Evolutionary conservation across 2,888 invertebrate genomes (phyloP).

Genomic region (Embidobia sp.): DNA sequence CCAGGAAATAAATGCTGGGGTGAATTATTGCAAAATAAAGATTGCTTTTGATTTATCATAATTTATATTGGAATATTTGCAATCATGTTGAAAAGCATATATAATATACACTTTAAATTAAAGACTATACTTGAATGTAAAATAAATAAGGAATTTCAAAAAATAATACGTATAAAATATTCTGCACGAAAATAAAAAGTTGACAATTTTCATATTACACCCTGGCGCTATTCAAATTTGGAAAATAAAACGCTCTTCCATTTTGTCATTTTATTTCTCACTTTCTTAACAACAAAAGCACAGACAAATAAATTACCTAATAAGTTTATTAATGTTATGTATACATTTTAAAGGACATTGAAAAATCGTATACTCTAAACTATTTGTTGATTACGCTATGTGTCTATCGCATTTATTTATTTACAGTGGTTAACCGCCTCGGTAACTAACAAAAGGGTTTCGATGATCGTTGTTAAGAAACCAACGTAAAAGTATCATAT

Average conservation of each 20-base stretch:
- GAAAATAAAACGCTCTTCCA: conserved; percentile 71
- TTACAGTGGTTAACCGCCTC: conserved; percentile 69
- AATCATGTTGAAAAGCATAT: no score
- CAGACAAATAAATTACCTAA: conserved; percentile 77
- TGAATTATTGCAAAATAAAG: no score
- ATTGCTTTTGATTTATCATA: no score
- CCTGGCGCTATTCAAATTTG: conserved; percentile 74
- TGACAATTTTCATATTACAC: neutral
- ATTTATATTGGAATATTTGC: no score
- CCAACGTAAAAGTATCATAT: conserved; percentile 69
- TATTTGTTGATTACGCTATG: conserved; percentile 77
- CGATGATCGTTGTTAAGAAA: conserved; percentile 78
- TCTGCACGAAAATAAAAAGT: neutral
- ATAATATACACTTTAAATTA: no score
- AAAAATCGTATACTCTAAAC: conserved; percentile 80
- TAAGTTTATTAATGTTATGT: conserved; percentile 78
- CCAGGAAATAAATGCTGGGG: conserved; percentile 72
- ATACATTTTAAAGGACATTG: conserved; percentile 80
- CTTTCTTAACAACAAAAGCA: conserved; percentile 76
- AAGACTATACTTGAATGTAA: no score
- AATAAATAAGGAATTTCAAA: no score
- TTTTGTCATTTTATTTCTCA: conserved; percentile 53
- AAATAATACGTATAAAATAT: no score
- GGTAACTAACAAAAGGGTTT: conserved; percentile 69
- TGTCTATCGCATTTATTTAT: conserved; percentile 70